Evolutionary conservation across 2,113 vertebrate species (phyloP).

Genomic region (human (Homo sapiens)): DNA sequence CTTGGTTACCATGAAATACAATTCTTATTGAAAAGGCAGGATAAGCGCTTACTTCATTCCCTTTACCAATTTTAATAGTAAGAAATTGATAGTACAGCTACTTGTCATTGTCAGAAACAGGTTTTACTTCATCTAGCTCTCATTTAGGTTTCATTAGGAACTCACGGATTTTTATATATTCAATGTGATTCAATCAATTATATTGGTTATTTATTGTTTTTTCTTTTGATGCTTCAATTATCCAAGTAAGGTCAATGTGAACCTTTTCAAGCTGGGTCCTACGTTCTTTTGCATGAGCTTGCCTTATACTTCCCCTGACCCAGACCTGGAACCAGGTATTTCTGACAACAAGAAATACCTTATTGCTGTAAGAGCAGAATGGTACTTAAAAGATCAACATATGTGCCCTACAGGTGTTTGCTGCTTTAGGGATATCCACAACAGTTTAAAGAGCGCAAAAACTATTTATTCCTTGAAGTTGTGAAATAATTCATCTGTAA

Average conservation of each 20-base stretch:
- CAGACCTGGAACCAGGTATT: not conserved
- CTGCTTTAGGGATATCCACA: not conserved
- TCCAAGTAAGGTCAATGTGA: not conserved
- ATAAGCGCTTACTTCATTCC: not conserved
- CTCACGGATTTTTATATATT: not conserved
- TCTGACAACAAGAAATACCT: not conserved
- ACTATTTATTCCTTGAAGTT: not conserved
- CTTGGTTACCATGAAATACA: not conserved
- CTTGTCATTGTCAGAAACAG: not conserved
- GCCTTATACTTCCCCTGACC: not conserved
- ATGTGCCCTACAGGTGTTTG: not conserved
- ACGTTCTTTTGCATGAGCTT: not conserved
- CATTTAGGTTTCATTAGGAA: not conserved
- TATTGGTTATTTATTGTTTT: not conserved
- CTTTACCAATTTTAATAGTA: not conserved
- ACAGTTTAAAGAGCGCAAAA: constrained; percentile 33
- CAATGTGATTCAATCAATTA: not conserved
- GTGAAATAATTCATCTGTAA: constrained; percentile 36
- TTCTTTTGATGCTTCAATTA: not conserved
- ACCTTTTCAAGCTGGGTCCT: not conserved
- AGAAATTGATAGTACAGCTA: not conserved
- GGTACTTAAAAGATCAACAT: not conserved
- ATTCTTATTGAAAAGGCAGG: not conserved
- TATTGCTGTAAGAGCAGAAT: not conserved
- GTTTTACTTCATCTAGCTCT: not conserved